Evolutionary conservation across 2,797 vertebrate species (phyloP).

Genomic region (Nasua narica): DNA sequence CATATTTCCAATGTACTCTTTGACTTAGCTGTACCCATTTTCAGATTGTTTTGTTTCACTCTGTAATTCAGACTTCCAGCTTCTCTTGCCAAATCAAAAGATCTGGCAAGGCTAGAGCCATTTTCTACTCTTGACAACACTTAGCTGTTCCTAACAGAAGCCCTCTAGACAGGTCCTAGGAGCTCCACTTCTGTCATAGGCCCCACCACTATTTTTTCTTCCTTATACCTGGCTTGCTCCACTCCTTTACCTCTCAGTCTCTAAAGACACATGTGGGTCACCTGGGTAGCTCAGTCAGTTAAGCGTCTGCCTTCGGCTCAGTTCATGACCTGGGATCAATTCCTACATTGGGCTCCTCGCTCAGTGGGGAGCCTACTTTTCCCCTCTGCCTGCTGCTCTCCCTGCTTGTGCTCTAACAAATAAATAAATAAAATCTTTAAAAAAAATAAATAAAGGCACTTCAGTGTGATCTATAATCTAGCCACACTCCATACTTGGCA

Average conservation of each 20-base stretch:
- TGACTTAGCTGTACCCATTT: neutral
- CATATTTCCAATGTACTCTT: neutral
- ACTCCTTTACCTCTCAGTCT: neutral
- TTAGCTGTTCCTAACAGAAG: neutral
- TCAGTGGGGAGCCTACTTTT: neutral
- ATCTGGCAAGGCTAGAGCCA: neutral
- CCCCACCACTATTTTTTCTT: neutral
- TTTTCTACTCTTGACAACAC: neutral
- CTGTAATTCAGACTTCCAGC: neutral
- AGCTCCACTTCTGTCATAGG: neutral
- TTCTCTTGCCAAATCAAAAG: neutral
- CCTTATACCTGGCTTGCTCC: neutral
- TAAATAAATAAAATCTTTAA: neutral
- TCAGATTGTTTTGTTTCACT: neutral
- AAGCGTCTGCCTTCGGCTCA: neutral
- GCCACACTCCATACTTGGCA: neutral
- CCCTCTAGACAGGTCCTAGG: neutral
- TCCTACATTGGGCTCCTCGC: neutral
- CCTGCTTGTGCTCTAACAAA: neutral
- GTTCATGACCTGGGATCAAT: neutral
- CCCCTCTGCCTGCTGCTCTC: neutral
- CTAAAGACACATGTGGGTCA: neutral
- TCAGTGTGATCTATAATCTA: neutral
- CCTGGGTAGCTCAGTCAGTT: neutral
- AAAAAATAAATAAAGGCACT: neutral